phyloP scores from a whole-genome alignment of 2,113 vertebrate genomes.

The Malurus cyaneus region DNA sequence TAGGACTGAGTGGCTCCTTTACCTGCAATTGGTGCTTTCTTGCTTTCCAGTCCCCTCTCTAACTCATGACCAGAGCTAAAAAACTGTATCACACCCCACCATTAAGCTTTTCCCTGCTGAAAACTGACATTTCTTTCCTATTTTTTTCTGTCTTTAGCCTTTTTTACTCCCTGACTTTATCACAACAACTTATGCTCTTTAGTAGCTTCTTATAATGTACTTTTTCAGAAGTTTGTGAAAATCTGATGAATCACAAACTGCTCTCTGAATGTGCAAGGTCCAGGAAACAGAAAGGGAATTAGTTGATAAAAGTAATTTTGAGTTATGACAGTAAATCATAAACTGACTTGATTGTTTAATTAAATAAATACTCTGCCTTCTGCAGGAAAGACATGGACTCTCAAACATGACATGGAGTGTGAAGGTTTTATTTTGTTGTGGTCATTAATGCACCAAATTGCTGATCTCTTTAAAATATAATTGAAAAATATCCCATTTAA shows the following conservation, averaged over 20 bases:
- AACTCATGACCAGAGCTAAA: neutral
- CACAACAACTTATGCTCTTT: neutral
- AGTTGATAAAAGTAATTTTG: neutral
- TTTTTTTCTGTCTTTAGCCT: neutral
- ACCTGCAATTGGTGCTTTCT: neutral
- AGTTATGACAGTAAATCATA: neutral
- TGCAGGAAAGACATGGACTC: neutral
- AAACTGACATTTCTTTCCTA: neutral
- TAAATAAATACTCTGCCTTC: neutral
- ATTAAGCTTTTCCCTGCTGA: neutral
- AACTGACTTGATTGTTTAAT: neutral
- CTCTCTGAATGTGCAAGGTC: neutral
- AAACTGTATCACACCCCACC: accelerated
- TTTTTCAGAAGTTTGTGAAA: neutral
- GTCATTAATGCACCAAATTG: neutral
- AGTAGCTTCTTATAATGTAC: neutral
- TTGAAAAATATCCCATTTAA: neutral
- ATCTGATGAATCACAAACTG: neutral
- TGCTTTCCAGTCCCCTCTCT: neutral
- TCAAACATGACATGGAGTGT: neutral
- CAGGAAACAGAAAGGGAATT: neutral
- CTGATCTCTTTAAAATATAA: neutral
- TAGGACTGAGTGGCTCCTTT: neutral
- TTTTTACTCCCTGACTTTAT: neutral
- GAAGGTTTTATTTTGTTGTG: neutral